Base-by-base conservation (phyloP, 2,113 vertebrate genomes). In the Piliocolobus tephrosceles region DNA sequence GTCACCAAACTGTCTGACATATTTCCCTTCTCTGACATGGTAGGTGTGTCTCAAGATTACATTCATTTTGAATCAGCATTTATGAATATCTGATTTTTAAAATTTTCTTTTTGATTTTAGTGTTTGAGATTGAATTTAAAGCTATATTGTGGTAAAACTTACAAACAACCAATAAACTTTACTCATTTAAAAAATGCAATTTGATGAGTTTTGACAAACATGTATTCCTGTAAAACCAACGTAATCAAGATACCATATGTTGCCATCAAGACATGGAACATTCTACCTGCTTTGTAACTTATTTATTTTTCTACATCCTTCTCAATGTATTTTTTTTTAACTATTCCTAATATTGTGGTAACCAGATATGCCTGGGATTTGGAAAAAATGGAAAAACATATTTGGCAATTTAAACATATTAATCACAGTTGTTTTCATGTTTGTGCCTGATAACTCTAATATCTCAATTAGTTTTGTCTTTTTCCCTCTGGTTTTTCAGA, bases 81-180 rank as follows among this genome's bases (percentile, higher is more conserved):
- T 96, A 35, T 38, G n/a, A 52, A 14, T 40, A 73, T n/a, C 17
- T 50, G 16, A 78, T 50, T 93, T 68, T 70, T 50, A 11, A 87
- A 45, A 55, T 91, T 82, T 45, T 82, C 35, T 64, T 14, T 84
- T 73, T 52, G 88, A 58, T 70, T 84, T 79, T 50, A 84, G 0
- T 72, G 78, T 92, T 96, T 32, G 40, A 83, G 78, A 79, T 94
- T 66, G 45, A 96, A 22, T 84, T 79, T 32, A 92, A 87, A 94
- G 72, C 4, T 88, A 66, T 30, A 45, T n/a, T 89, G 61, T 87
- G 38, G 61, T 58, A 68, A 73, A 83, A 57, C 40, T 72, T 38
- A n/a, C 16, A 92, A 61, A 35, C 23, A 61, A 14, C 61, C 61
- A 64, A 20, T 88, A 72, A 82, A 8, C 17, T 17, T 25, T 57